Conservation (phyloP, 2,888 invertebrate genomes). For the Nebria brevicollis region DNA sequence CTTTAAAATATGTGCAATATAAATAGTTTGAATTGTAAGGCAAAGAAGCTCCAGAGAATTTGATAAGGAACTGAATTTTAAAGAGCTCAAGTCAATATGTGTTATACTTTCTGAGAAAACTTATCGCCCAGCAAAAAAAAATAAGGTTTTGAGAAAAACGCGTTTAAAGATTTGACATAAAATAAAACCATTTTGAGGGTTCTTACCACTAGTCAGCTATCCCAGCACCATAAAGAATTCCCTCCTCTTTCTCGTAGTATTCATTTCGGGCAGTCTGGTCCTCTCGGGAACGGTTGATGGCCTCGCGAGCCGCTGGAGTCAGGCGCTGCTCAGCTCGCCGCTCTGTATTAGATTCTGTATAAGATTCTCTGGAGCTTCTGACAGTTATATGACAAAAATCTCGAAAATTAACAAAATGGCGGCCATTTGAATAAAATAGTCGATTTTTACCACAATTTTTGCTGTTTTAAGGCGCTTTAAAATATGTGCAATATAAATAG, state of each 20-base stretch:
- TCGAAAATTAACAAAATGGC: not conserved
- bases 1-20: too few species aligned
- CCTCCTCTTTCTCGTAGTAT: not conserved
- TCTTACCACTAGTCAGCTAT: not conserved
- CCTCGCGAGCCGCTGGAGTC: not conserved
- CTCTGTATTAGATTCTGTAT: too few species aligned
- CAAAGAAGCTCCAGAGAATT: too few species aligned
- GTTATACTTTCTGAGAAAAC: too few species aligned
- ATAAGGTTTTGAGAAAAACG: slow-evolving; percentile 15
- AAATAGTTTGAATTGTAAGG: too few species aligned
- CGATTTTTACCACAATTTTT: not conserved
- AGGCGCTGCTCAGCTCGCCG: not conserved
- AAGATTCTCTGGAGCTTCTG: slow-evolving; percentile 5
- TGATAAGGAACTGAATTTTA: too few species aligned
- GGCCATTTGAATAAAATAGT: not conserved
- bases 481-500: not conserved
- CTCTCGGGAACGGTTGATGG: not conserved
- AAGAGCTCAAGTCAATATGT: too few species aligned
- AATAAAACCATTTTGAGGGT: not conserved
- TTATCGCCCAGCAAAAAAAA: not conserved
- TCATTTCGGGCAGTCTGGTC: not conserved
- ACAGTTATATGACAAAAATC: not conserved
- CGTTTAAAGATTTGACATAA: not conserved
- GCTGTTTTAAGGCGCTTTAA: not conserved
- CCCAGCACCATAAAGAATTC: not conserved